These are phyloP conservation scores for Catharus fuscescens DNA, from an alignment of 2,113 vertebrate species.

Conservation along the genomic window DNA sequence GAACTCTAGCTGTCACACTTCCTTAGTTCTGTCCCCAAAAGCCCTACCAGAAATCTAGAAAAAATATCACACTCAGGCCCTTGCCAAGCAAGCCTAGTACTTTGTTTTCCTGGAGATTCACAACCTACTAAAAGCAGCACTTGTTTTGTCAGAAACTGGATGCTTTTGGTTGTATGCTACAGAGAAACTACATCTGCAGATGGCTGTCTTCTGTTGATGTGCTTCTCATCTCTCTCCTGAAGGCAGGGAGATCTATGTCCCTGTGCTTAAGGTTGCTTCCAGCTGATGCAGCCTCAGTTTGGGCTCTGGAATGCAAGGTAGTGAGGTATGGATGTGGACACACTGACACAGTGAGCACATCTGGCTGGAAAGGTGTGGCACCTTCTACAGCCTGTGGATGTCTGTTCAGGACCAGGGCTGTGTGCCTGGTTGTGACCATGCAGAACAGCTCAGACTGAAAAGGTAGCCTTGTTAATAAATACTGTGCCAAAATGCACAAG, in stretches of 20 bases:
- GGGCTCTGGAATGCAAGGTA: neutral
- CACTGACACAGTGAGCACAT: neutral
- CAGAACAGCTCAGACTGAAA: neutral
- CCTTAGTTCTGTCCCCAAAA: neutral
- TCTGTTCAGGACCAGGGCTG: rapidly evolving
- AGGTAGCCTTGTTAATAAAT: neutral
- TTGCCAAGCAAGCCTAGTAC: neutral
- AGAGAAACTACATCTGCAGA: neutral
- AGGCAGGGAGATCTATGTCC: neutral
- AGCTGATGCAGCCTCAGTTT: rapidly evolving
- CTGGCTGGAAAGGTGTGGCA: neutral
- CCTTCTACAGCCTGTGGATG: neutral
- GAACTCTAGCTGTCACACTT: neutral
- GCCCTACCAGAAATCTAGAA: neutral
- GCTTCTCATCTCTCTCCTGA: neutral
- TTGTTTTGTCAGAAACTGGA: neutral
- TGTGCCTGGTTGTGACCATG: neutral
- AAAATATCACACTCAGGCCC: neutral
- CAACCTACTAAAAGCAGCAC: neutral
- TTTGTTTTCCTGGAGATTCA: neutral
- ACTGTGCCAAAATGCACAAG: neutral
- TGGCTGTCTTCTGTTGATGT: neutral
- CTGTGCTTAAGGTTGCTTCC: neutral
- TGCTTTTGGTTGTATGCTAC: neutral
- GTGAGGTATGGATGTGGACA: neutral